These are phyloP conservation scores for Argya squamiceps DNA, from an alignment of 2,797 vertebrate genomes.

Conservation along the genomic window DNA sequence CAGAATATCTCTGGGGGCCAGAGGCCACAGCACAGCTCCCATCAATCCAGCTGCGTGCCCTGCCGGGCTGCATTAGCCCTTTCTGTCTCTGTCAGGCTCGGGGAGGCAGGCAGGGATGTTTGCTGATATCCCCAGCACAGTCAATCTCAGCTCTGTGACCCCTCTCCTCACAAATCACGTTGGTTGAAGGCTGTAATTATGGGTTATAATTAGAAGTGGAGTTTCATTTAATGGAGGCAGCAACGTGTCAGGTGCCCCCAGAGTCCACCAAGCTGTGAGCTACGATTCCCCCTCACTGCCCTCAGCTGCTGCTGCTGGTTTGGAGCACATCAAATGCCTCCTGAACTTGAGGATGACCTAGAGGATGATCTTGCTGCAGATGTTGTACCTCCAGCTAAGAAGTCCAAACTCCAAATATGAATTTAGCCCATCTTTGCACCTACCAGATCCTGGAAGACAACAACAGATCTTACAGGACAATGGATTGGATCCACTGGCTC, in stretches of 20 bases:
- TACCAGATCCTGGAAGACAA: neutral
- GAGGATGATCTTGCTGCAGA: neutral
- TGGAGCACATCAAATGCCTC: neutral
- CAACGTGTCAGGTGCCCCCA: neutral
- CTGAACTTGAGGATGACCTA: neutral
- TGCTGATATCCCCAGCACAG: constrained; percentile 25
- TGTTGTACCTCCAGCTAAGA: neutral
- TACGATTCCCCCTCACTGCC: neutral
- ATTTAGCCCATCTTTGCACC: neutral
- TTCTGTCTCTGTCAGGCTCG: constrained; percentile 5
- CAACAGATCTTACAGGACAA: neutral
- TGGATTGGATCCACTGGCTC: neutral
- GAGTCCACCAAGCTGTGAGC: constrained; percentile 5
- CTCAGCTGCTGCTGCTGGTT: neutral
- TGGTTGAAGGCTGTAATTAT: constrained; percentile 64
- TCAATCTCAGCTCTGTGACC: constrained; percentile 7
- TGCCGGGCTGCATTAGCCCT: constrained; percentile 48
- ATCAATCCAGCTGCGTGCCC: constrained; percentile 64
- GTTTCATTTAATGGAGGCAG: constrained; percentile 45
- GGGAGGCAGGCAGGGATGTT: constrained; percentile 48
- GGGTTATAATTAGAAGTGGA: constrained; percentile 61
- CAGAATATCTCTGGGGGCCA: constrained; percentile 56
- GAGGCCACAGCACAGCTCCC: constrained; percentile 49
- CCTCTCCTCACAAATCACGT: constrained; percentile 46
- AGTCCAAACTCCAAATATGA: neutral